phyloP scores from a whole-genome alignment of 2,113 vertebrate genomes.

The Perca fluviatilis region DNA sequence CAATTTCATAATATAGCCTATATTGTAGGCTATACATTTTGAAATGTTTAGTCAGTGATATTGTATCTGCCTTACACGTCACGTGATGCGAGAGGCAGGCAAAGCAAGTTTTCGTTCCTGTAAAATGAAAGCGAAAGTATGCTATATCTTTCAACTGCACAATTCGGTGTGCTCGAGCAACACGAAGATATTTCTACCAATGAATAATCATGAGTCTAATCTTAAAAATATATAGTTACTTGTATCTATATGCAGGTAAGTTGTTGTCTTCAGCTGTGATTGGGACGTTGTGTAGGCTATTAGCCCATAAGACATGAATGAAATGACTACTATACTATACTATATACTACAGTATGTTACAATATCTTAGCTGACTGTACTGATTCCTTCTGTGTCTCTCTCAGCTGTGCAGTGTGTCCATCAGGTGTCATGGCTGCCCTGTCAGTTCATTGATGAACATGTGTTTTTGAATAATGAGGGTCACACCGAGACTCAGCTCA shows the following conservation, averaged over 20 bases:
- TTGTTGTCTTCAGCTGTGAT: neutral
- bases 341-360: neutral
- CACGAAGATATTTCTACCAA: neutral
- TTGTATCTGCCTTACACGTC: neutral
- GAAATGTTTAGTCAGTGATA: neutral
- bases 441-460: constrained; percentile 79
- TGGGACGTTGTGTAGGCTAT: neutral
- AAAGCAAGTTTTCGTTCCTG: neutral
- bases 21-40: neutral
- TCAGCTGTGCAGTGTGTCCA: constrained; percentile 50
- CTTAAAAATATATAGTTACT: constrained; percentile 33
- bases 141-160: neutral
- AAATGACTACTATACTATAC: neutral
- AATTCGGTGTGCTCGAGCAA: neutral
- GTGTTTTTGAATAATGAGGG: constrained; percentile 24
- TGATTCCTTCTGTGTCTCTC: neutral
- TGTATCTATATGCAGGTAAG: constrained; percentile 60
- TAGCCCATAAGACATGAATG: neutral
- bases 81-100: neutral
- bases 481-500: constrained; percentile 51
- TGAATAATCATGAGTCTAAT: constrained; percentile 40
- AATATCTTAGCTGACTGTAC: neutral
- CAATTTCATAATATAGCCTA: neutral
- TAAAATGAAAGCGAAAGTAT: constrained; percentile 84
- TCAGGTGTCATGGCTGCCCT: constrained; percentile 77